These are phyloP conservation scores for Bombus turneri DNA, from an alignment of 1,140 invertebrate genomes.

Conservation along the genomic window DNA sequence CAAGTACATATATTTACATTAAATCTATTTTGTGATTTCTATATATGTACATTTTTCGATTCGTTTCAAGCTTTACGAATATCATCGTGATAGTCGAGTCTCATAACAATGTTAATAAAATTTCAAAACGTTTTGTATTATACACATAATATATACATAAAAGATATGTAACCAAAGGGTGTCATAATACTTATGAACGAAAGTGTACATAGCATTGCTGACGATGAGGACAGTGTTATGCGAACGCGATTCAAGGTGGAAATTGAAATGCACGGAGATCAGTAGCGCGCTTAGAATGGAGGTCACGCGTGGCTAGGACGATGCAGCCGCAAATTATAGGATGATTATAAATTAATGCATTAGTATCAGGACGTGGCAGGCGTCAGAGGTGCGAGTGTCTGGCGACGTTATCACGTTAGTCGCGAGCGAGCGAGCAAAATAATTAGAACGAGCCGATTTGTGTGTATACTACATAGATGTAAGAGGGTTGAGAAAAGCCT, in stretches of 20 bases:
- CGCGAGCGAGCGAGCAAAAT: constrained; percentile 75
- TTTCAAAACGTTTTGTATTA: too few species aligned
- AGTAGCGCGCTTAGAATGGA: constrained; percentile 14
- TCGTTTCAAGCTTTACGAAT: too few species aligned
- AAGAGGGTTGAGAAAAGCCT: constrained; percentile 50
- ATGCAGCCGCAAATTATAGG: constrained; percentile 62
- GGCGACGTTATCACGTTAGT: constrained; percentile 75
- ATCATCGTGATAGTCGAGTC: too few species aligned
- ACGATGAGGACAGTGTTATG: background rate
- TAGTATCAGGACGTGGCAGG: constrained; percentile 68
- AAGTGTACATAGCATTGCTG: too few species aligned
- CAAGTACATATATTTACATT: too few species aligned
- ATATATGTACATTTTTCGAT: too few species aligned
- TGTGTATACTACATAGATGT: constrained; percentile 18
- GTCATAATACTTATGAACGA: too few species aligned
- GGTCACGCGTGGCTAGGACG: constrained; percentile 43
- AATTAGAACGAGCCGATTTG: constrained; percentile 70
- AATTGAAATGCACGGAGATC: constrained; percentile 38
- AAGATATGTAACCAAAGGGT: too few species aligned
- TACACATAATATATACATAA: too few species aligned
- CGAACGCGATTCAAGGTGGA: constrained; percentile 4
- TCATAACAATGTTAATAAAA: too few species aligned
- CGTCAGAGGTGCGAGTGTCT: constrained; percentile 58
- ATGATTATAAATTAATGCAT: constrained; percentile 76
- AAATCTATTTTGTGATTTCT: too few species aligned